A percentile compares a stretch with the other conserved stretches of the same genome.
Conservation (phyloP, 2,797 vertebrate genomes). For the Helarctos malayanus region DNA sequence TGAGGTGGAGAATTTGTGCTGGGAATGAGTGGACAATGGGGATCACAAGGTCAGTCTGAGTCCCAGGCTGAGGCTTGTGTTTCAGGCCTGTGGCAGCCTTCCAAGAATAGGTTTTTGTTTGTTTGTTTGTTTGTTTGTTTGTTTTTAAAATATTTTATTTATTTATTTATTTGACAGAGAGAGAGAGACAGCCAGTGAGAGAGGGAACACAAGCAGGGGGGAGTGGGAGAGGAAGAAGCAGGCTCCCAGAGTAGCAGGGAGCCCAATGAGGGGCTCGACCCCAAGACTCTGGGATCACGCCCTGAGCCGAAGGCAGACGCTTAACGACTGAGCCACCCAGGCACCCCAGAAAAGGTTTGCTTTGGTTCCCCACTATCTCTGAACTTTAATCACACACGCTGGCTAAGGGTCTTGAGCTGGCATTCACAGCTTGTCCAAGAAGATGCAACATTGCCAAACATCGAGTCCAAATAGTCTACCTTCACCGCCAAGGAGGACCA, state of each 20-base stretch:
- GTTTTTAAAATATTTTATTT: no score
- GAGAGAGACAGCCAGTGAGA: no score
- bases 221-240: no score
- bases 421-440: not conserved
- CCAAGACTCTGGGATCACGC: no score
- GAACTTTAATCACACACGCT: not conserved
- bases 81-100: not conserved
- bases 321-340: no score
- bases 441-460: not conserved
- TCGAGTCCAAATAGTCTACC: not conserved
- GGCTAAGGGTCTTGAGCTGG: not conserved
- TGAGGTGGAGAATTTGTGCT: not conserved
- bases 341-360: not conserved
- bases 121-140: no score
- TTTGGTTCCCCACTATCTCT: not conserved
- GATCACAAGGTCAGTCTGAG: not conserved
- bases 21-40: not conserved
- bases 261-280: no score
- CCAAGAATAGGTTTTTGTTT: not conserved
- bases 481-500: not conserved
- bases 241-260: no score
- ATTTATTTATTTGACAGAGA: no score
- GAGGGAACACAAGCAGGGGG: no score
- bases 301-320: no score
- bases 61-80: not conserved